These are phyloP conservation scores for Megaptera novaeangliae DNA, from an alignment of 2,113 vertebrate species.

Conservation along the genomic window DNA sequence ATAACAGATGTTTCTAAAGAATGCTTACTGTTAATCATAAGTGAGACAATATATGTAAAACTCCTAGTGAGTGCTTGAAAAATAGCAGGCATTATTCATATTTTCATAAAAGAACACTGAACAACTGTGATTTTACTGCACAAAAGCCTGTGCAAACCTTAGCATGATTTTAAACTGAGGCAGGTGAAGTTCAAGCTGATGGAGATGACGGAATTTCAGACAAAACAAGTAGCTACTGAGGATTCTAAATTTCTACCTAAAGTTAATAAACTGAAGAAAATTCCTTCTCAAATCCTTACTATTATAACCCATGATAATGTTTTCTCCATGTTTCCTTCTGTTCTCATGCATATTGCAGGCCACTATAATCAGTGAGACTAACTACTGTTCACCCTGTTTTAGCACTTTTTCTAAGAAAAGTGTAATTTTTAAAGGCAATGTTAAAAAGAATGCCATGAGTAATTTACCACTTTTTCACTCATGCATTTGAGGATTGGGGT, in stretches of 20 bases:
- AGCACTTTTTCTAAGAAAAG: neutral
- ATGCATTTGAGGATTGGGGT: neutral
- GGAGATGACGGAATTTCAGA: neutral
- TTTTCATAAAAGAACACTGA: neutral
- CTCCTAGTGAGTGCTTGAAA: neutral
- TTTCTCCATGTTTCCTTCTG: neutral
- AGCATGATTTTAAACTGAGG: neutral
- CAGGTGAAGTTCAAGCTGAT: neutral
- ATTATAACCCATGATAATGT: neutral
- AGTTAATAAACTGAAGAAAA: neutral
- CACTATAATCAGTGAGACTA: neutral
- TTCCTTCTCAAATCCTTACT: neutral
- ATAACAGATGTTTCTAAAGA: conserved; percentile 43
- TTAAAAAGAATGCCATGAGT: neutral
- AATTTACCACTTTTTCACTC: neutral
- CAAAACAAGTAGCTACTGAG: neutral
- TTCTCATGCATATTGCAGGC: neutral
- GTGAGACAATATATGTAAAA: neutral
- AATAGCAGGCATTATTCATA: neutral
- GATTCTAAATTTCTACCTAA: neutral
- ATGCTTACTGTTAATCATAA: conserved; percentile 27
- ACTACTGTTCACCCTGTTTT: neutral
- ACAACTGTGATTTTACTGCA: neutral
- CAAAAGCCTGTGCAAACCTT: neutral
- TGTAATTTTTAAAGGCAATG: neutral